phyloP scores from a whole-genome alignment of 2,113 vertebrate species.

The Camelus dromedarius region DNA sequence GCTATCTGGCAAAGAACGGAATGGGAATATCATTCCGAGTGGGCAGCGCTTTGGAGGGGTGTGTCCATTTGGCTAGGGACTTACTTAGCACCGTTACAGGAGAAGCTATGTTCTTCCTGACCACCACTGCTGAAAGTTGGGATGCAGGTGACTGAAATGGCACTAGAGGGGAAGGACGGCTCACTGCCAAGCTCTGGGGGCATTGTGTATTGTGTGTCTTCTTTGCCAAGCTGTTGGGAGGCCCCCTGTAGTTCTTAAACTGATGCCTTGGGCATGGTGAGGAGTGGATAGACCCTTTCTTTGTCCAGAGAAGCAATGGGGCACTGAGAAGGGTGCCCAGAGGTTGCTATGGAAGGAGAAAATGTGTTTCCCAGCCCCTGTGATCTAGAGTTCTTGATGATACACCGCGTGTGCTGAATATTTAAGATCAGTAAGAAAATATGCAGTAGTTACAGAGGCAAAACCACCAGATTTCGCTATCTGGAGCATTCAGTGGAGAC shows the following conservation, averaged over 20 bases:
- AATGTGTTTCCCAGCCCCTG: background rate
- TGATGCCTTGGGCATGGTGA: background rate
- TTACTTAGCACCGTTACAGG: background rate
- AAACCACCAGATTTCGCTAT: background rate
- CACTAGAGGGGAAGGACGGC: background rate
- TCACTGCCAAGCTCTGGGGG: background rate
- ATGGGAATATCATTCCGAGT: background rate
- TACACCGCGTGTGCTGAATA: background rate
- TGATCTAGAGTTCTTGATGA: slow-evolving; percentile 13
- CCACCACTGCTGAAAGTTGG: slow-evolving; percentile 51
- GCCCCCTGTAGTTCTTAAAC: background rate
- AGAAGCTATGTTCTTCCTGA: slow-evolving; percentile 32
- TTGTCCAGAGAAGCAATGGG: slow-evolving; percentile 9
- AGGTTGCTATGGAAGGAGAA: slow-evolving; percentile 1
- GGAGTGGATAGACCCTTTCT: slow-evolving; percentile 30
- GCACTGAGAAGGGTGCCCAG: slow-evolving; percentile 17
- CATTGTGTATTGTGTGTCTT: background rate
- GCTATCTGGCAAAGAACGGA: background rate
- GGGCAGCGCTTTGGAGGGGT: slow-evolving; percentile 52
- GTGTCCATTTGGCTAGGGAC: slow-evolving; percentile 51
- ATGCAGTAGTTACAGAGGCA: background rate
- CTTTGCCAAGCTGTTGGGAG: background rate
- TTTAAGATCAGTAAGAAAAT: slow-evolving; percentile 28
- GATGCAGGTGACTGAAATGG: background rate
- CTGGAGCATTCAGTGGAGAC: background rate